These are phyloP conservation scores for Dipodomys spectabilis DNA, from an alignment of 2,113 vertebrate species.

Conservation along the genomic window DNA sequence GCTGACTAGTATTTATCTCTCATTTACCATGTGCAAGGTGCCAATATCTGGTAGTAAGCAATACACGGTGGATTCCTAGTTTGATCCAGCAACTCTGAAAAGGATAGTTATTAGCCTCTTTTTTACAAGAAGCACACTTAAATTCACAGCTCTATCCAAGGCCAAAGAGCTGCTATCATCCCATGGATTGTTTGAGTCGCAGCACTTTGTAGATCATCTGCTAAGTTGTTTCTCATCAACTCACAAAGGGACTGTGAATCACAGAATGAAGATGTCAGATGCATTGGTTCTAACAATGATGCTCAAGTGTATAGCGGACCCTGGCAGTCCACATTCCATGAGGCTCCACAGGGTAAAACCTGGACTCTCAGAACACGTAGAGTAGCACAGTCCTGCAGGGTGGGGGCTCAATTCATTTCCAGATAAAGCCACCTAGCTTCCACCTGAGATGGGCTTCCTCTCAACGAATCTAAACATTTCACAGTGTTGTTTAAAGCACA, in stretches of 20 bases:
- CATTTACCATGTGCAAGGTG: not conserved
- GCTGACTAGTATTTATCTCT: not conserved
- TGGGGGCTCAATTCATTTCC: too few relatives aligned
- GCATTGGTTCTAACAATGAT: not conserved
- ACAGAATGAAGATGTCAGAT: slow-evolving; percentile 15
- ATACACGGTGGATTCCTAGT: not conserved
- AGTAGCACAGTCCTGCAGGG: too few relatives aligned
- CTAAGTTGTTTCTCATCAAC: not conserved
- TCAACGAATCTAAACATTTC: too few relatives aligned
- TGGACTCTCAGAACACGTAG: too few relatives aligned
- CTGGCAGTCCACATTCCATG: too few relatives aligned
- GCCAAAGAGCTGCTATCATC: not conserved
- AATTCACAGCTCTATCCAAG: slow-evolving; percentile 7
- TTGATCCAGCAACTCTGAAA: not conserved
- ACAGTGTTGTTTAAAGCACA: too few relatives aligned
- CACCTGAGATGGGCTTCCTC: too few relatives aligned
- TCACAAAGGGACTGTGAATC: not conserved
- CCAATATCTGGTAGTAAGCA: not conserved
- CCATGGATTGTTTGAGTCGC: not conserved
- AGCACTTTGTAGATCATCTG: not conserved
- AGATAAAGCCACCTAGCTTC: too few relatives aligned
- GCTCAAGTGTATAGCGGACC: too few relatives aligned
- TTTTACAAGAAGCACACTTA: not conserved
- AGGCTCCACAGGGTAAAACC: too few relatives aligned
- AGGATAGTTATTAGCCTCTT: not conserved